Conservation (phyloP, 2,797 vertebrate species). For the Anolis apletophallus region DNA sequence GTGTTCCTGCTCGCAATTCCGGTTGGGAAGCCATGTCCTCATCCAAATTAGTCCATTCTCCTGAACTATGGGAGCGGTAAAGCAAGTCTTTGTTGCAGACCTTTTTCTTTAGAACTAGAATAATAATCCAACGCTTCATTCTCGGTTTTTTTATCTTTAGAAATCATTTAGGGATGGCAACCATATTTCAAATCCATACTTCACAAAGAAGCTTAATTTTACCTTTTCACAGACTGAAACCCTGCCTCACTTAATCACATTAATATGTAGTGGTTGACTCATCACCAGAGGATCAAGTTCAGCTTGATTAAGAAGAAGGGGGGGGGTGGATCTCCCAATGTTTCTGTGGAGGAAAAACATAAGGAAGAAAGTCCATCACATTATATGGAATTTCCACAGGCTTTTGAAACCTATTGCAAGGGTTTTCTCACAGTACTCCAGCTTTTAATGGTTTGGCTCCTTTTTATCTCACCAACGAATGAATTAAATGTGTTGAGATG, state of each 20-base stretch:
- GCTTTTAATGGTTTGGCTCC: not conserved
- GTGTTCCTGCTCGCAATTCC: not conserved
- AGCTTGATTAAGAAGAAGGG: slow-evolving; percentile 62
- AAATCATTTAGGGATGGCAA: not conserved
- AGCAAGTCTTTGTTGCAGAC: not conserved
- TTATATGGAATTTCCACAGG: slow-evolving; percentile 11
- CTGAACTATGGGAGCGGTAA: not conserved
- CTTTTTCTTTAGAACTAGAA: not conserved
- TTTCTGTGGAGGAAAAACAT: slow-evolving; percentile 26
- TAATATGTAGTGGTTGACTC: slow-evolving; percentile 50
- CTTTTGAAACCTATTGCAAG: slow-evolving; percentile 40
- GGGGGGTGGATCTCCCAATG: slow-evolving; percentile 55
- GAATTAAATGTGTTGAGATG: slow-evolving; percentile 33
- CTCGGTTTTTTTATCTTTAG: not conserved
- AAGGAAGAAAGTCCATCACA: slow-evolving; percentile 49
- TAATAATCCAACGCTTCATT: not conserved
- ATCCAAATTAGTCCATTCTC: no score
- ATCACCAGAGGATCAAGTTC: slow-evolving; percentile 49
- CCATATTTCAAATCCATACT: not conserved
- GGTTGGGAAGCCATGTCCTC: not conserved
- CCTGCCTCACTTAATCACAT: slow-evolving; percentile 45
- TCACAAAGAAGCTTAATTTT: not conserved
- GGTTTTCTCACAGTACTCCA: not conserved
- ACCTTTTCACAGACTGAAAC: slow-evolving; percentile 39
- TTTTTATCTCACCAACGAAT: slow-evolving; percentile 27